A percentile compares a stretch with the other conserved stretches of the same genome.
Evolutionary conservation across 2,797 vertebrate species (phyloP).

Genomic region (Scyliorhinus canicula): DNA sequence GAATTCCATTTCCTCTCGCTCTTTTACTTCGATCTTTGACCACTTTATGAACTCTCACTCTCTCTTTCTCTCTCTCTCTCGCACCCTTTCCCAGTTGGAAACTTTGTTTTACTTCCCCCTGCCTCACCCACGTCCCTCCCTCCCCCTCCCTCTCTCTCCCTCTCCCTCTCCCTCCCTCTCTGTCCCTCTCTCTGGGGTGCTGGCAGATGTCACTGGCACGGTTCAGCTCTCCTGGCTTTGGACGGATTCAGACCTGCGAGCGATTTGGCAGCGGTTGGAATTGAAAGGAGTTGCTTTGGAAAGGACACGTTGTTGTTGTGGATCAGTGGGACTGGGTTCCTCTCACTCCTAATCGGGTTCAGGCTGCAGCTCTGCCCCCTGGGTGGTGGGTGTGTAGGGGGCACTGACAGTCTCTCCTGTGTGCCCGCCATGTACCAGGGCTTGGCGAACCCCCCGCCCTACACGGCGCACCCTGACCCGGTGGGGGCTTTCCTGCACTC

Average conservation of each 20-base stretch:
- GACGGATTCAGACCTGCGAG: neutral
- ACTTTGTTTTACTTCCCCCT: neutral
- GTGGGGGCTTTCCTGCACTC: constrained; percentile 30
- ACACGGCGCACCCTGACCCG: constrained; percentile 28
- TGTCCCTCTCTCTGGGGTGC: neutral
- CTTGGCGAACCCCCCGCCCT: constrained; percentile 12
- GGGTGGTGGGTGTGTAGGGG: neutral
- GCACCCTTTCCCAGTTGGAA: neutral
- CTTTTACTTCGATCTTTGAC: constrained; percentile 23
- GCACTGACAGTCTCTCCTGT: too few species aligned
- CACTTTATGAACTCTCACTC: constrained; percentile 19
- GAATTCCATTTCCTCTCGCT: constrained; percentile 5
- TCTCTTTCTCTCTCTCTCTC: neutral
- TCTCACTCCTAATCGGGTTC: neutral
- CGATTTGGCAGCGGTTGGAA: neutral
- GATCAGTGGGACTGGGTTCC: neutral
- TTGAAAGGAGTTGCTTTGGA: too few species aligned
- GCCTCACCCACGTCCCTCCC: neutral
- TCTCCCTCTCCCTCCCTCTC: too few species aligned
- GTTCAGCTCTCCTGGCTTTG: neutral
- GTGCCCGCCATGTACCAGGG: neutral
- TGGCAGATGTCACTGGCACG: neutral
- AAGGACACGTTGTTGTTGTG: neutral
- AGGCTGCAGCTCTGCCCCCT: neutral
- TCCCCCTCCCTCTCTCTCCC: too few species aligned